Percentiles rank a stretch among this genome's conserved stretches.
These are phyloP conservation scores for Dinocampus coccinellae DNA, from an alignment of 2,888 invertebrate genomes.

Conservation along the genomic window DNA sequence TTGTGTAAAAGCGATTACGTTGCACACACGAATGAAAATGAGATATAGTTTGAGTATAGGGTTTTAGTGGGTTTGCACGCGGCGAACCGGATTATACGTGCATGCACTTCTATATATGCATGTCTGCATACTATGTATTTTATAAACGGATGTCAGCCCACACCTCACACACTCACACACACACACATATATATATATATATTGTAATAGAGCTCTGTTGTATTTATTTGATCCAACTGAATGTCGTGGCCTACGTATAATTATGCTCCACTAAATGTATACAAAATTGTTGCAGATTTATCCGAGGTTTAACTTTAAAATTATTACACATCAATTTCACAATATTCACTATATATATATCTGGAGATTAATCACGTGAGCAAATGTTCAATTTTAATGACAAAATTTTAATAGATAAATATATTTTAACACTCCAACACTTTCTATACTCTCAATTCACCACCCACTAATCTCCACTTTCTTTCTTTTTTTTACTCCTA, in stretches of 20 bases:
- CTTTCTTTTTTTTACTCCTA: no score
- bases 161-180: neutral
- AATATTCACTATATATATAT: neutral
- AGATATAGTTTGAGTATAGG: constrained; percentile 14
- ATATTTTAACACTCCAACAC: no score
- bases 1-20: constrained; percentile 21
- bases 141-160: constrained; percentile 29
- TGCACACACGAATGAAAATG: constrained; percentile 28
- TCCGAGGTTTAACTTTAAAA: constrained; percentile 1
- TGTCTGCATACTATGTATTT: constrained; percentile 22
- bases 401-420: no score
- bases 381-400: no score
- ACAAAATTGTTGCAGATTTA: constrained; percentile 10
- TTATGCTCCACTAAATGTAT: constrained; percentile 19
- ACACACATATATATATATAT: neutral
- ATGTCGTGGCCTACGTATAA: constrained; percentile 15
- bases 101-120: constrained; percentile 4
- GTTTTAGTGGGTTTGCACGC: constrained; percentile 27
- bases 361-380: no score
- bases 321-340: constrained; percentile 8
- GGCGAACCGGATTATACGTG: constrained; percentile 24
- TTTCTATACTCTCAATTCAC: no score
- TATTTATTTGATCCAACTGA: constrained; percentile 27
- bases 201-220: neutral
- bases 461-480: no score